Conservation (phyloP, 37 sponge, comb jelly and placozoan species). For the Spongilla lacustris region DNA sequence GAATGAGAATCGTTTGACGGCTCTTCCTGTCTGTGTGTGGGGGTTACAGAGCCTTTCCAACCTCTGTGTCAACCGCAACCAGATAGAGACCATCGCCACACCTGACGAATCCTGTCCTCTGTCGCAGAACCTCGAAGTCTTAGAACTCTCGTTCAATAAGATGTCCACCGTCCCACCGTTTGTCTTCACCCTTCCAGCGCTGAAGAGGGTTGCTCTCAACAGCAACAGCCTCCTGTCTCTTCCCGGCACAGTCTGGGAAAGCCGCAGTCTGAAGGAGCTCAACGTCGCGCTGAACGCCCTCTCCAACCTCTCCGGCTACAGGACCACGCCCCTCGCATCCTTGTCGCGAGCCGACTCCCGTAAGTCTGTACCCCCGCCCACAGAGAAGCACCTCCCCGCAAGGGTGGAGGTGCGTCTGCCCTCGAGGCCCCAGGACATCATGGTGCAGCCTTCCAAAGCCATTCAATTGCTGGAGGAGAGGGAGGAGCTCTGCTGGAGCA, state of each 20-base stretch:
- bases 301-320: slow-evolving; percentile 14
- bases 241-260: slow-evolving; percentile 52
- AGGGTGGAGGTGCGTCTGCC: too few relatives aligned
- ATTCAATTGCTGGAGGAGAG: not conserved
- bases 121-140: not conserved
- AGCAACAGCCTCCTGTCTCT: slow-evolving; percentile 37
- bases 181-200: slow-evolving; percentile 38
- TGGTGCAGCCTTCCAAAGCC: not conserved
- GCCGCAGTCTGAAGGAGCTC: slow-evolving; percentile 48
- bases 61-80: slow-evolving; percentile 19
- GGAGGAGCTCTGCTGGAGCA: slow-evolving; percentile 2
- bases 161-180: slow-evolving; percentile 32
- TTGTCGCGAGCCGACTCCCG: too few relatives aligned
- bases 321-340: too few relatives aligned
- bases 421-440: too few relatives aligned
- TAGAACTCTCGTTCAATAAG: slow-evolving; percentile 54
- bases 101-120: not conserved
- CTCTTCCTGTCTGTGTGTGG: slow-evolving; percentile 61
- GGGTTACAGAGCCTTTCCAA: slow-evolving; percentile 18
- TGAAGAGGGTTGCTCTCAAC: slow-evolving; percentile 19
- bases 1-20: slow-evolving; percentile 22
- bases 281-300: slow-evolving; percentile 50
- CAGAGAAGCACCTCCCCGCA: too few relatives aligned
- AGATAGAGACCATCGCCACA: slow-evolving; percentile 11
- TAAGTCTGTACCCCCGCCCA: too few relatives aligned